A percentile compares a stretch with the other conserved stretches of the same genome.
These are phyloP conservation scores for Eledona agricola DNA, from an alignment of 2,888 invertebrate genomes.

Conservation along the genomic window DNA sequence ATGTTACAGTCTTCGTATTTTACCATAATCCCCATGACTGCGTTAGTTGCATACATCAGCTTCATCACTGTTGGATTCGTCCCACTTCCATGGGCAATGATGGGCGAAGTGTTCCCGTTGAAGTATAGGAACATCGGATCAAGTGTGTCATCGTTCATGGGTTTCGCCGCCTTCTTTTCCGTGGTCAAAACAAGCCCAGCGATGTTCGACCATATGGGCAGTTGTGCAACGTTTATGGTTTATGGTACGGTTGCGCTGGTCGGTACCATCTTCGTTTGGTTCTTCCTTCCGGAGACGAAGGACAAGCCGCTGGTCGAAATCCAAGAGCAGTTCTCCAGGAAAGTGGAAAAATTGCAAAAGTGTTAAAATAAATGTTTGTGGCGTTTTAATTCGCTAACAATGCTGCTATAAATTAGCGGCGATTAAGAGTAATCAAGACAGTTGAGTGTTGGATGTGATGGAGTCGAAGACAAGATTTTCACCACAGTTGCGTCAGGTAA, in stretches of 20 bases:
- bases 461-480: too few species aligned
- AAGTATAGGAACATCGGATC: constrained; percentile 69
- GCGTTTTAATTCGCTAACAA: constrained; percentile 5
- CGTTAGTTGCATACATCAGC: constrained; percentile 68
- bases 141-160: constrained; percentile 72
- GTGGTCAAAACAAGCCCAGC: constrained; percentile 74
- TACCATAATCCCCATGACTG: constrained; percentile 55
- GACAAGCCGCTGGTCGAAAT: constrained; percentile 72
- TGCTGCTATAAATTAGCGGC: constrained; percentile 14
- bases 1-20: constrained; percentile 48
- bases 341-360: background rate
- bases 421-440: constrained; percentile 21
- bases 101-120: constrained; percentile 73
- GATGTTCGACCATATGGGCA: constrained; percentile 68
- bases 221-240: constrained; percentile 68
- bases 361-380: constrained; percentile 7
- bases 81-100: constrained; percentile 77
- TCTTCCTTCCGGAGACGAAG: constrained; percentile 55
- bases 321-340: constrained; percentile 66
- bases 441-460: too few species aligned
- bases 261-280: constrained; percentile 69
- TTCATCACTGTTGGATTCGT: constrained; percentile 70
- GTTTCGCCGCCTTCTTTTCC: constrained; percentile 71
- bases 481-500: too few species aligned
- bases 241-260: constrained; percentile 69